phyloP scores from a whole-genome alignment of 2,797 vertebrate species.

The Myotis myotis region DNA sequence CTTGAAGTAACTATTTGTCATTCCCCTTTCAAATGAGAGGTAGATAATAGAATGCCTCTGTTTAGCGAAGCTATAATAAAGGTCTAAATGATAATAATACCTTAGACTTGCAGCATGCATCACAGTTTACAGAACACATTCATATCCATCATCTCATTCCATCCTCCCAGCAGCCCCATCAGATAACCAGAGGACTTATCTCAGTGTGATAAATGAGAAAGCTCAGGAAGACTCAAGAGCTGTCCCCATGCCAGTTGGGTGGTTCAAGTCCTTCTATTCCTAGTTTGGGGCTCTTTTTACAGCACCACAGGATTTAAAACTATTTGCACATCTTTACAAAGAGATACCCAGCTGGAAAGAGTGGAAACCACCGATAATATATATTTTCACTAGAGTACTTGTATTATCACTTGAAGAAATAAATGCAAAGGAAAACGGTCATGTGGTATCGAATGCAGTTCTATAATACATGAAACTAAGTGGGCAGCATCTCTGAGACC shows the following conservation, averaged over 20 bases:
- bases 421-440: not conserved
- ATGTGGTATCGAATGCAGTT: not conserved
- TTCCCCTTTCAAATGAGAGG: slow-evolving; percentile 43
- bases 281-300: not conserved
- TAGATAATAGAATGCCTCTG: slow-evolving; percentile 44
- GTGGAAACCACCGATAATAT: not conserved
- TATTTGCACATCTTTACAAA: slow-evolving; percentile 37
- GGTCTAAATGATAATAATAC: slow-evolving; percentile 50
- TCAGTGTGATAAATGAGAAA: not conserved
- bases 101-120: not conserved
- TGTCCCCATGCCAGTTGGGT: not conserved
- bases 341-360: not conserved
- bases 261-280: slow-evolving; percentile 14
- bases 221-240: slow-evolving; percentile 7
- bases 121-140: not conserved
- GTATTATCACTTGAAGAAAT: not conserved
- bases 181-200: not conserved
- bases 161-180: not conserved
- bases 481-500: not conserved
- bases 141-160: not conserved
- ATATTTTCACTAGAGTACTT: not conserved
- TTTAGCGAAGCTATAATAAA: slow-evolving; percentile 63
- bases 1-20: slow-evolving; percentile 66
- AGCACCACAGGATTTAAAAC: not conserved
- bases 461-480: not conserved